Evolutionary conservation across 2,888 invertebrate genomes (phyloP), one percentile per base, ranked within the genome.

Genomic region (Galerucella nymphaeae): DNA sequence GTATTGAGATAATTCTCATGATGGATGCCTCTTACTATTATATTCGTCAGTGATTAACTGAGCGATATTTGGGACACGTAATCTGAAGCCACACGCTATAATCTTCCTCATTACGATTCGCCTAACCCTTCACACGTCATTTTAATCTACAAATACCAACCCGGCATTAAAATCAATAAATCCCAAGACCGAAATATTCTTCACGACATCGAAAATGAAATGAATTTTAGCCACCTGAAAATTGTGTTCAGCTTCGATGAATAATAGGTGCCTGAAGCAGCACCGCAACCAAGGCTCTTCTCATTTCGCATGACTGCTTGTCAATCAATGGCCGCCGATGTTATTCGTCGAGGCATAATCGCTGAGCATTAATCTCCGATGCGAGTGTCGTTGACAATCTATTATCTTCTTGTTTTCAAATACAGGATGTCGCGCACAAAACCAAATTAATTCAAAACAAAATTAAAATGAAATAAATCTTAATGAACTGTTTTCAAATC

Each of bases 271-370:
- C 61, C 61, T 41, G 16, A 16, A 38, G 61, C 61, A 61, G 61
- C 38, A 61, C 41, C 61, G 45, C 42, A 30, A 61, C 68, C n/a
- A 61, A 58, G 61, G 38, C 18, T 38, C 30, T 61, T 30, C 66
- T 30, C 61, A 67, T 71, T 74, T 67, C 61, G 64, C 67, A 58
- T 66, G 65, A 74, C 67, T 74, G 68, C 64, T 66, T 74, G 74
- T 74, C 74, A 71, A 74, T 74, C 74, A 71, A 68, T 68, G 68
- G 71, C 64, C 68, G 71, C 53, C 65, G 74, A 74, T 71, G 55
- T 69, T 71, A 71, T 71, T 69, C 71, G 68, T 62, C 71, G 62
- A 55, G 18, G 71, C 74, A 64, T 65, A 61, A 74, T 71, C 65
- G 55, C 63, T 63, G 18, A 55, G 66, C 61, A 63, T 71, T 74